Base-by-base conservation (phyloP, 2,797 vertebrate genomes). In the Channallabes apus region DNA sequence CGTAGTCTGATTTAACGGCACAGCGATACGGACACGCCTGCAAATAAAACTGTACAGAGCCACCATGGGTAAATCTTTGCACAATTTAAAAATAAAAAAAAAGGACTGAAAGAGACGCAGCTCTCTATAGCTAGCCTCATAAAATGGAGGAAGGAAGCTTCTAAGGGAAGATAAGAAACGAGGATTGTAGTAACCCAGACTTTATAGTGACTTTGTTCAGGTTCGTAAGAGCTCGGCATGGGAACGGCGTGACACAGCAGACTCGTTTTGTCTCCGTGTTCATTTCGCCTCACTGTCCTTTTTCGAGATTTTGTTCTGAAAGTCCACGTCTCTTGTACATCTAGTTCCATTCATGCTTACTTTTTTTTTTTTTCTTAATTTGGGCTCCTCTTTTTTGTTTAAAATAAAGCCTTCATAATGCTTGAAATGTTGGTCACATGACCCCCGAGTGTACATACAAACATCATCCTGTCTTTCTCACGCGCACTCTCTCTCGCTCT, bases 381-480 rank as follows among this genome's bases (percentile, higher is more conserved):
- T 5, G 35, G 18, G 32, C 46, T 27, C 68, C 82, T 85, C 89
- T 85, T 84, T 59, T 67, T 67, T 69, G 56, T 27, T 76, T 87
- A 82, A 83, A 89, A 90, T 46, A 9, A 91, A 90, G 91, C 89
- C 92, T 93, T 94, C 85, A 86, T 91, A 93, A 92, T 90, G 91
- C 93, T 91, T 73, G 82, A 82, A 91, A 91, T 88, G 85, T 76
- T 85, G 88, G 89, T 89, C 87, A 81, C 24, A 27, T 62, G 77
- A 73, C 68, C 77, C 77, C 59, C 73, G 8, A 76, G 58, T 64
- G 79, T 82, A 82, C 77, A 84, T 81, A 87, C 87, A 73, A 35
- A 90, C 87, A n/a, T 35, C 82, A 59, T 67, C 56, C 78, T 67
- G 41, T n/a, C 73, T 68, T 80, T 56, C 84, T 81, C 80, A 61